These are phyloP conservation scores for Phyllotreta cruciferae DNA, from an alignment of 2,888 invertebrate species.

Conservation along the genomic window DNA sequence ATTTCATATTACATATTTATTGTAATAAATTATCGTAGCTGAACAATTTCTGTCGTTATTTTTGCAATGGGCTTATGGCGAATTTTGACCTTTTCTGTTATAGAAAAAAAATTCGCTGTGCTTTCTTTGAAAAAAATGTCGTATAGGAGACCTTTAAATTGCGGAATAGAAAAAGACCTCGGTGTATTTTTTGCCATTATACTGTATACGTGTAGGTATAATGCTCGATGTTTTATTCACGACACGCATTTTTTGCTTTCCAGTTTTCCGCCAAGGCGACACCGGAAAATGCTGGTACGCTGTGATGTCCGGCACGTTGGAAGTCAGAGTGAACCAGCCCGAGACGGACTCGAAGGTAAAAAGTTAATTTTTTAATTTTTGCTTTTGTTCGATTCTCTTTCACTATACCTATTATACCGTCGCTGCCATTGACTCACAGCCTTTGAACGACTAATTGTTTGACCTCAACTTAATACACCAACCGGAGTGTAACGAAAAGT, in stretches of 20 bases:
- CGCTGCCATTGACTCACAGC: background rate
- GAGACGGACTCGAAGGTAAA: slow-evolving; percentile 68
- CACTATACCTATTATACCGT: slow-evolving; percentile 2
- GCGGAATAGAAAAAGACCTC: slow-evolving; percentile 1
- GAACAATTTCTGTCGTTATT: no score
- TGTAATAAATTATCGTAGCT: no score
- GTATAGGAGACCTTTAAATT: background rate
- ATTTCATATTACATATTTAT: no score
- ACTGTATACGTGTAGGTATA: background rate
- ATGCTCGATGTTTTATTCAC: slow-evolving; percentile 14
- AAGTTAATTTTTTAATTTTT: slow-evolving; percentile 23
- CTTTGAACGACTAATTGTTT: no score
- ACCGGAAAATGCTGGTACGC: slow-evolving; percentile 82
- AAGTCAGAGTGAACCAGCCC: slow-evolving; percentile 69
- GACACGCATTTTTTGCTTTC: slow-evolving; percentile 43
- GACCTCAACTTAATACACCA: no score
- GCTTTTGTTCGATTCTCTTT: slow-evolving; percentile 3
- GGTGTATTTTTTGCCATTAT: background rate
- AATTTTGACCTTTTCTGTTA: no score
- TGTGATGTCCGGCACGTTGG: slow-evolving; percentile 74
- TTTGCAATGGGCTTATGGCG: no score
- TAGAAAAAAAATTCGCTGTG: no score
- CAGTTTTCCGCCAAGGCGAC: slow-evolving; percentile 81
- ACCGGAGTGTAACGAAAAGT: no score
- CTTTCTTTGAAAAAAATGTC: no score